Base-by-base conservation (phyloP, 1,140 invertebrate species). In the Caenorhabditis tropicalis region DNA sequence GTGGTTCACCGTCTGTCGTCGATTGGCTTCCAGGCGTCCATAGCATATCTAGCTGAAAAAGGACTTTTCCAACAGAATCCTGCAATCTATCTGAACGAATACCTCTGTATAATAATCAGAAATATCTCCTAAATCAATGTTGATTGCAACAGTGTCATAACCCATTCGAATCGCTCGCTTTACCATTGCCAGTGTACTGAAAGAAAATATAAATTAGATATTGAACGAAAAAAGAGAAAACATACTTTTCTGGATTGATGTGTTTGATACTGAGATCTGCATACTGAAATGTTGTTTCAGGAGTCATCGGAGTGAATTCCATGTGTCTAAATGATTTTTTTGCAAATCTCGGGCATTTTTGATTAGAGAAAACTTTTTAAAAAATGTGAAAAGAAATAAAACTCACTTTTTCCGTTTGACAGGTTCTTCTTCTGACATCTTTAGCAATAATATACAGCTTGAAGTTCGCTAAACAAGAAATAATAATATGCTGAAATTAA, bases 211-310 rank as follows among this genome's bases (percentile, higher is more conserved):
- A 7, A 1, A 5, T 2, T 58, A 12, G 12, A 16, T 10, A n/a
- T 31, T 74, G 27, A 21, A 1, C 9, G 24, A 16, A 21, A 24
- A 2, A 15, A 49, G 7, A 19, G 24, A 33, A 9, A 39, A 33
- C 27, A 12, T 10, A 65, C 65, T 82, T 86, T 58, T 88, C 85
- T 3, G 88, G 16, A 88, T 91, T 85, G 16, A 60, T 79, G 79
- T 91, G 88, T 24, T 81, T 33, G n/a, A 91, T 81, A 80, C 91
- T 91, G 48, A 91, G 79, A 36, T 91, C 90, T 21, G 90, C 90
- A 79, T 91, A 91, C n/a, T 89, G 60, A 49, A 91, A 82, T 48
- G 86, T 74, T n/a, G 65, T 74, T 43, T 74, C 65, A 10, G 65
- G 65, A 74, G 36, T 43, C 65, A 74, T n/a, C 24, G 65, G 65